Evolutionary conservation across 1,140 invertebrate species (phyloP), one percentile per base, ranked within the genome.

Genomic region (Homalodisca vitripennis): DNA sequence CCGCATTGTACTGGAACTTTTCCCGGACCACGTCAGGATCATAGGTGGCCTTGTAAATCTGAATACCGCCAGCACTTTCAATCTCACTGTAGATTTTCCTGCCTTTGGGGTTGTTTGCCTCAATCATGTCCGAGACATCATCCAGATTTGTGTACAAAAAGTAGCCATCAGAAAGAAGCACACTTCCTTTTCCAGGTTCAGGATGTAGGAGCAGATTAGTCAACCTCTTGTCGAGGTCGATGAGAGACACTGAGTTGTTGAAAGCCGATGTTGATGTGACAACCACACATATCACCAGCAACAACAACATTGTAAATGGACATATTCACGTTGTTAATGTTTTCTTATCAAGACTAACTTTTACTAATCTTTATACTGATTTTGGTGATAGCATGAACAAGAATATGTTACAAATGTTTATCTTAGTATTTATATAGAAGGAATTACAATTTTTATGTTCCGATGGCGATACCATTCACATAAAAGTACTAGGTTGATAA

Each of bases 121-220:
- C 48, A 12, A 51, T 63, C 26, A 31, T n/a, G 30, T 63, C 60
- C 2, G 10, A 2, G 1, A 32, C 27, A 12, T 29, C 60, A 10
- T 29, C 60, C 6, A 63, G 17, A n/a, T 63, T 63, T 30, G 29
- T 29, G 30, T 63, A 63, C 2, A 63, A 20, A 31, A 31, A 63
- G 31, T 32, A 63, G 1, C 27, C 26, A 6, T 63, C 60, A 1
- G 29, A 20, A 13, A 63, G 30, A 20, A 63, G 3, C 2, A 32
- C 3, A 13, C n/a, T 20, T 31, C 60, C 60, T 29, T 32, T 32
- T n/a, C 30, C 60, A 32, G 26, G 27, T 32, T 63, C 27, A 12
- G 60, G 60, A 3, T 63, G n/a, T 3, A 63, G 29, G 14, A 63
- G 17, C 1, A 31, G 17, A 32, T 63, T 63, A 1, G 60, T 63